Conservation (phyloP, 2,113 vertebrate species). For the Calyptommatus sinebrachiatus region DNA sequence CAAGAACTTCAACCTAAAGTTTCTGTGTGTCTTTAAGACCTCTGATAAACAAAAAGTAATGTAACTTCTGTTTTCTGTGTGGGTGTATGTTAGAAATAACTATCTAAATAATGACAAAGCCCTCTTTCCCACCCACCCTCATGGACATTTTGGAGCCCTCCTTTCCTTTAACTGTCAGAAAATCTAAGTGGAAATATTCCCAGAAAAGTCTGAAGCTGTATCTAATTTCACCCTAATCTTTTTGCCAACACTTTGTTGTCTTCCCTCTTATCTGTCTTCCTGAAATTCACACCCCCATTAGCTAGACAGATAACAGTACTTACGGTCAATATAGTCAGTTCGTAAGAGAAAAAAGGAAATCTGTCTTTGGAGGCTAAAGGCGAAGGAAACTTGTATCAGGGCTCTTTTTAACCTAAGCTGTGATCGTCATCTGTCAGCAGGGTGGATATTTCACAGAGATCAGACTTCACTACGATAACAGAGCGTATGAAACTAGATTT, state of each 20-base stretch:
- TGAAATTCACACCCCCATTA: conserved; percentile 59
- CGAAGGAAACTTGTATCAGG: conserved; percentile 39
- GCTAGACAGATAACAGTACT: conserved; percentile 60
- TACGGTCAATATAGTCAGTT: conserved; percentile 51
- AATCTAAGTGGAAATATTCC: conserved; percentile 39
- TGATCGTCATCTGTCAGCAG: conserved; percentile 42
- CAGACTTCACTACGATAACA: conserved; percentile 29
- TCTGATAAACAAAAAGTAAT: no score
- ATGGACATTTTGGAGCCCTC: neutral
- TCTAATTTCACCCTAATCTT: conserved; percentile 50
- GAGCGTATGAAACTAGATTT: conserved; percentile 31
- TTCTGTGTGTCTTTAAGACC: conserved; percentile 1
- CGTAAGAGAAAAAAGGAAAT: conserved; percentile 53
- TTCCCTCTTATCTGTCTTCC: conserved; percentile 54
- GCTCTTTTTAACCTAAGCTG: conserved; percentile 43
- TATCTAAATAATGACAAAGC: neutral
- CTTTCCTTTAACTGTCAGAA: conserved; percentile 37
- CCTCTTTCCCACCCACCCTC: neutral
- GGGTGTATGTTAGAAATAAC: neutral
- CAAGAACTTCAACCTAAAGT: neutral
- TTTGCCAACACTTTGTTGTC: conserved; percentile 47
- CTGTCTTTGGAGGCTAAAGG: conserved; percentile 51
- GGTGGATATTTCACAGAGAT: conserved; percentile 41
- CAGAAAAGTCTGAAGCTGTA: conserved; percentile 44
- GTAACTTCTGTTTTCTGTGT: neutral